Conservation (phyloP, 64 coral and sea anemone species). For the Dendronephthya gigantea region DNA sequence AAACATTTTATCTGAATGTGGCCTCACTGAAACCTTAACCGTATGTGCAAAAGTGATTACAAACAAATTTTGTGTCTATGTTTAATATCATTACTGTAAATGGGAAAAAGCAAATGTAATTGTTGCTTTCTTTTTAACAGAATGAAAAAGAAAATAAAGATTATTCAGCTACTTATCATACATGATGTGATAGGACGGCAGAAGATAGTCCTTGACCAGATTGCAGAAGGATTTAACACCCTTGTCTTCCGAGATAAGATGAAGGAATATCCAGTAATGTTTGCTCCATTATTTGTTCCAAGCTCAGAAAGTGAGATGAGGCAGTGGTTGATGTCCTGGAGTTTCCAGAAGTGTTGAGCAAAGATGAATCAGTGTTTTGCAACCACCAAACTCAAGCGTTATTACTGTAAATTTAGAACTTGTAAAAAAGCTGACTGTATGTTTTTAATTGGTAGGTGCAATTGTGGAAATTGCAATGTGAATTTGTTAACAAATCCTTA, state of each 20-base stretch:
- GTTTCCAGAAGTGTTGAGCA: background rate
- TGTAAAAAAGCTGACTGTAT: too few species aligned
- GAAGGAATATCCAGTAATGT: background rate
- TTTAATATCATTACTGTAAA: background rate
- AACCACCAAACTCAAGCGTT: too few species aligned
- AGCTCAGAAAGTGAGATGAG: background rate
- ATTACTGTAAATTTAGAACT: too few species aligned
- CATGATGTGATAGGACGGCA: background rate
- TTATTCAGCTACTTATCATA: background rate
- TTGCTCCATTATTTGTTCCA: background rate
- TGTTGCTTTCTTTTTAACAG: background rate
- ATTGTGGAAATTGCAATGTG: too few species aligned
- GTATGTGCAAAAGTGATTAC: constrained; percentile 1
- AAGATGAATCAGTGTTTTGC: background rate
- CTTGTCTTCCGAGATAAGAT: background rate
- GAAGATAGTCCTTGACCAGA: background rate
- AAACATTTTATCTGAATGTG: constrained; percentile 29
- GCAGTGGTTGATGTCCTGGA: background rate
- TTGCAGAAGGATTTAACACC: background rate
- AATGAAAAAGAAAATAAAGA: background rate
- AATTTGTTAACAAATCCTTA: too few species aligned
- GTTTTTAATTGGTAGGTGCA: too few species aligned
- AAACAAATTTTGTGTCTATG: background rate
- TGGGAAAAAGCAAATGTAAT: too few species aligned
- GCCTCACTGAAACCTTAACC: constrained; percentile 15